Base-by-base conservation (phyloP, 2,797 vertebrate species). In the Enteromius paludinosus region DNA sequence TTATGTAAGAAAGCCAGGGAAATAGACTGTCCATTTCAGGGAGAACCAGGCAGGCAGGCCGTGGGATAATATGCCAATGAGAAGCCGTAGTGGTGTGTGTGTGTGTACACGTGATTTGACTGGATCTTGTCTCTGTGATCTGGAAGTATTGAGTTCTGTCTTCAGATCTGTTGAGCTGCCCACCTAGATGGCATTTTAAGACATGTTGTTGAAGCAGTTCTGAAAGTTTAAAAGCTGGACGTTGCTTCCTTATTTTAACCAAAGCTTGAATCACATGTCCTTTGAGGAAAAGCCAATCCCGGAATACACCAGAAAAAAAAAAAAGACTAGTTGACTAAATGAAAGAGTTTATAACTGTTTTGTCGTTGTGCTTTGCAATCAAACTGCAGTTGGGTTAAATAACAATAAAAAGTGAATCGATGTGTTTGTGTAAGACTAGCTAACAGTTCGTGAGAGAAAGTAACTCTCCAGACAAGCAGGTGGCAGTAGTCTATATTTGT, bases 1-100 rank as follows among this genome's bases (percentile, higher is more conserved):
- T 86, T 87, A 86, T 84, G 82, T 79, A 84, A 88, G 80, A 78
- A 81, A 81, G 66, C 54, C 38, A 33, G 61, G 28, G 68, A 71
- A 81, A 73, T n/a, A 54, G 49, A 56, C 78, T 10, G 68, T 18
- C 41, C 68, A 5, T 72, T 81, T 43, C 69, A 49, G 79, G 35
- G 54, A 72, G 25, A 80, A 71, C 45, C 66, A 69, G 33, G 17
- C 77, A 69, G 49, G 35, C 64, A 59, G 49, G 35, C 64, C 17
- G 14, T 64, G 64, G 45, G 14, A 52, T 23, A 52, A 25, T 56
- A 38, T 18, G 3, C 30, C 0, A 11, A 61, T 49, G 79, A 28
- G 12, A 14, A 61, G 59, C 25, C 25, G 5, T 30, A 62, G 59
- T 62, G 54, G 10, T 38, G 1, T 64, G 41, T 61, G 66, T 1